Evolutionary conservation across 2,797 vertebrate genomes (phyloP).

Genomic region (Tokudaia tokunoshimensis): DNA sequence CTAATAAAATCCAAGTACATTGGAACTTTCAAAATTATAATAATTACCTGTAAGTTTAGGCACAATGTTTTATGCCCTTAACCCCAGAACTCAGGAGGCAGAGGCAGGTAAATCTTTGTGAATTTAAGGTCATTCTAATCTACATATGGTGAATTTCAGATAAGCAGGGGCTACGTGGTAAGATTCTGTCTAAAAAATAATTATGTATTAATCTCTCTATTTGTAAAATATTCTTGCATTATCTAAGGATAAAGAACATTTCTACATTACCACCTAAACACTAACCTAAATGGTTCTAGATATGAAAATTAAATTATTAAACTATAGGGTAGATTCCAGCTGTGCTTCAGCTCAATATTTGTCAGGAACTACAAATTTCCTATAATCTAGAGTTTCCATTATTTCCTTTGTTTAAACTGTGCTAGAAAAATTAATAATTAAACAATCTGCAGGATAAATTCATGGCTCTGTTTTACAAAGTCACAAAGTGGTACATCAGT

Average conservation of each 20-base stretch:
- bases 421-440: conserved; percentile 70
- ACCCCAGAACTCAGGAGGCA: background rate
- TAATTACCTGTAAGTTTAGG: conserved; percentile 20
- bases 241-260: background rate
- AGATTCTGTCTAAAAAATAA: background rate
- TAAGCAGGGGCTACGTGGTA: background rate
- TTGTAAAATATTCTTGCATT: conserved; percentile 31
- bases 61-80: background rate
- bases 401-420: conserved; percentile 37
- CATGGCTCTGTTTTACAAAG: conserved; percentile 38
- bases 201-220: background rate
- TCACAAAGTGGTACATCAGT: background rate
- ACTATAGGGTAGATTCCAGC: background rate
- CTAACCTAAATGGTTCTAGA: background rate
- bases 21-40: background rate
- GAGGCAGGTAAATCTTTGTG: background rate
- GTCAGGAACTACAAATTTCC: conserved; percentile 43
- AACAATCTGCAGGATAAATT: conserved; percentile 50
- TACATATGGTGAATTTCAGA: background rate
- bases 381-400: conserved; percentile 61
- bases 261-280: background rate
- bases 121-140: background rate
- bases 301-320: conserved; percentile 46
- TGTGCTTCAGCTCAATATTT: conserved; percentile 32
- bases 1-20: conserved; percentile 38